Evolutionary conservation across 2,797 vertebrate genomes (phyloP), one percentile per base, ranked within the genome.

Genomic region (Sebastes hubbsi): DNA sequence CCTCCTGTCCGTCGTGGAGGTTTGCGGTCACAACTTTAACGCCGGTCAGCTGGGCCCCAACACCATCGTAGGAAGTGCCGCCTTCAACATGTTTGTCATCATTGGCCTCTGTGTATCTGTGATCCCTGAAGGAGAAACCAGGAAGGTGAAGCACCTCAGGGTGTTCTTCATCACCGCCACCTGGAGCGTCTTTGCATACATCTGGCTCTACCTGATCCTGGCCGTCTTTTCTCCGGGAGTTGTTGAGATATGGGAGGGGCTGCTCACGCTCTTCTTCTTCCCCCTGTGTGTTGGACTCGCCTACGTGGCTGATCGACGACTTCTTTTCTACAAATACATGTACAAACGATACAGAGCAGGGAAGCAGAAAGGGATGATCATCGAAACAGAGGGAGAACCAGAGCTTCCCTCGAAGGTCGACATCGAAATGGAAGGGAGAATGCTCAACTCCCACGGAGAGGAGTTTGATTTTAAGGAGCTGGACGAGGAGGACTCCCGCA

Each of bases 1-100:
- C 85, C 95, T 99, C 2, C 96, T 99, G 9, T 99, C 98, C 0
- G 97, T 99, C 0, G 98, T 99, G 0, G 98, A 99, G 91, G 98
- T 99, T 4, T 99, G 98, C 1, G 98, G 98, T 30, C 98, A 99
- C 66, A 94, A 96, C 88, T 99, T 99, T 80, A 55, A 94, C 0
- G 98, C 98, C 0, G 98, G 98, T 0, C 96, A 99, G 86, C 90
- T 99, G 1, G 98, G 98, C 1, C 98, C 98, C 0, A 99, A 98
- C 93, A 99, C 98, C 34, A 99, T 99, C 0, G 98, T 99, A 36
- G 98, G 98, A 18, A 99, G 98, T 1, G 98, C 98, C 0, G 98
- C 98, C 0, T 99, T 99, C 90, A 99, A 99, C 85, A 99, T 99
- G 98, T 99, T 99, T n/a, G 97, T 99, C 82, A 99, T 99, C 84